Conservation (phyloP, 2,797 vertebrate species). For the Rhincodon typus region DNA sequence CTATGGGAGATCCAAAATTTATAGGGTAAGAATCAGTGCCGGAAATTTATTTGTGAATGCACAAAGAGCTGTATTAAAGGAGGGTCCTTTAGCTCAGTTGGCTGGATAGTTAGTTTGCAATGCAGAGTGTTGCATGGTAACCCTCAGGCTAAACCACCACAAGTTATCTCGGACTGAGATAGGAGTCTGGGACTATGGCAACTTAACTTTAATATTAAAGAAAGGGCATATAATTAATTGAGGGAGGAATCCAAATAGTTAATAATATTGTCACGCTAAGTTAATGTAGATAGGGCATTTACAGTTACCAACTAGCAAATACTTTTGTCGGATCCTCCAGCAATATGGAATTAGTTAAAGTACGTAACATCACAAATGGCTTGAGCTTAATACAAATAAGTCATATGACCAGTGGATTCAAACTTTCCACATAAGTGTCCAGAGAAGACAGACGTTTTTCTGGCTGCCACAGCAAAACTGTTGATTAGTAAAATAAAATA, state of each 20-base stretch:
- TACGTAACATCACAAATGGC: not conserved
- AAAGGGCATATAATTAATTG: not conserved
- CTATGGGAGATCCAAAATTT: not conserved
- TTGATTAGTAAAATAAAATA: not conserved
- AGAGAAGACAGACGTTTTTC: not conserved
- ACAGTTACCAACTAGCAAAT: not conserved
- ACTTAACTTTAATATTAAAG: not conserved
- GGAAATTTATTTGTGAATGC: not conserved
- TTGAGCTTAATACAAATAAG: not conserved
- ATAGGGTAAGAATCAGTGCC: not conserved
- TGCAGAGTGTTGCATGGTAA: too few relatives aligned
- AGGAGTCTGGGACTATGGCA: too few relatives aligned
- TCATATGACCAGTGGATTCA: not conserved
- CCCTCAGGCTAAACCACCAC: too few relatives aligned
- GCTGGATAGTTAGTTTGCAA: too few relatives aligned
- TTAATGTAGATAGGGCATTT: too few relatives aligned
- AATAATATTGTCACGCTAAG: not conserved
- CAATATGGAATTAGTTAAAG: not conserved
- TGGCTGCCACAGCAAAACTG: not conserved
- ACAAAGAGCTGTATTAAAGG: not conserved
- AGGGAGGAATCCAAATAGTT: not conserved
- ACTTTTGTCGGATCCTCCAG: not conserved
- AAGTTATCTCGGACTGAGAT: too few relatives aligned
- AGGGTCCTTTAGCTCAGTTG: too few relatives aligned
- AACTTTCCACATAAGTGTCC: conserved; percentile 18